Evolutionary conservation across 2,888 invertebrate species (phyloP).

Genomic region (Petrolisthes cinctipes): DNA sequence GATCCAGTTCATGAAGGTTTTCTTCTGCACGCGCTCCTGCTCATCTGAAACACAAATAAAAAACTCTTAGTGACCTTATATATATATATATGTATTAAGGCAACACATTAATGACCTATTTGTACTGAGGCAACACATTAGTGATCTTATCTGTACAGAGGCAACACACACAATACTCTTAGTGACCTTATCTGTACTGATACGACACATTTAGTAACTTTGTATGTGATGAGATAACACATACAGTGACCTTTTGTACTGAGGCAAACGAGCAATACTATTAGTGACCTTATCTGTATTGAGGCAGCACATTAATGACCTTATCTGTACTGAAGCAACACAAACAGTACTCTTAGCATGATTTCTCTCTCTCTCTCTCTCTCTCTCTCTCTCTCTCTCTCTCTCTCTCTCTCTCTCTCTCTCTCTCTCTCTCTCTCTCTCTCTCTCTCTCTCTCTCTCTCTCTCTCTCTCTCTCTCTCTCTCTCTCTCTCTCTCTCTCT

Average conservation of each 20-base stretch:
- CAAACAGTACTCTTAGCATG: neutral
- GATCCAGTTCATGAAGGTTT: constrained; percentile 99
- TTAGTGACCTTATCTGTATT: too few relatives aligned
- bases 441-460: neutral
- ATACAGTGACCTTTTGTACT: too few relatives aligned
- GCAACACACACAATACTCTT: too few relatives aligned
- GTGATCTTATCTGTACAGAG: too few relatives aligned
- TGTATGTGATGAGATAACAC: too few relatives aligned
- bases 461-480: neutral
- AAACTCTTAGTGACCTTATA: neutral
- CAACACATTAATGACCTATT: too few relatives aligned
- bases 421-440: constrained; percentile 2
- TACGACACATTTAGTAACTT: too few relatives aligned
- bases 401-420: neutral
- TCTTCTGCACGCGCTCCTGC: constrained; percentile 98
- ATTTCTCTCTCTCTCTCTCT: neutral
- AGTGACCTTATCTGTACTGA: too few relatives aligned
- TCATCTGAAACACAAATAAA: constrained; percentile 84
- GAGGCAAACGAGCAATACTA: too few relatives aligned
- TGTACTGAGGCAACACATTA: too few relatives aligned
- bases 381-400: neutral
- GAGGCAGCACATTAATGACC: too few relatives aligned
- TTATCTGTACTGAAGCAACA: neutral
- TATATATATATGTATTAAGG: too few relatives aligned
- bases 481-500: neutral